Conservation (phyloP, 2,113 vertebrate genomes). For the Gambusia affinis region DNA sequence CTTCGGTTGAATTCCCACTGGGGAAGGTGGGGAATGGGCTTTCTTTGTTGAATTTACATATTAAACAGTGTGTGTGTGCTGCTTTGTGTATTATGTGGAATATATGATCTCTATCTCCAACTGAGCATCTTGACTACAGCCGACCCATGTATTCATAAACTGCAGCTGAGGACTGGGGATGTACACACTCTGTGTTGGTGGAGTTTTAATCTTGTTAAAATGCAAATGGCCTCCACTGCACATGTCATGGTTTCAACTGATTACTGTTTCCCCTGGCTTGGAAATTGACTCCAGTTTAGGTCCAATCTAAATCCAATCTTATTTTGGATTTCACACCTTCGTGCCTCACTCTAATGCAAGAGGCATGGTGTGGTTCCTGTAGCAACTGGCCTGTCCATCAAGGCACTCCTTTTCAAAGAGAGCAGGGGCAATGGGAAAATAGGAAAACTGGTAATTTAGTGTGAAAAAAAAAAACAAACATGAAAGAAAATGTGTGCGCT, state of each 20-base stretch:
- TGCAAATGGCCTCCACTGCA: constrained; percentile 42
- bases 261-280: constrained; percentile 27
- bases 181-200: neutral
- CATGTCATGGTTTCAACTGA: constrained; percentile 34
- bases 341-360: constrained; percentile 29
- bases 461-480: constrained; percentile 20
- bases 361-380: constrained; percentile 48
- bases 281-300: constrained; percentile 36
- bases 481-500: neutral
- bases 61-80: too few relatives aligned
- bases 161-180: neutral
- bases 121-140: neutral
- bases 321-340: constrained; percentile 68
- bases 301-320: constrained; percentile 35
- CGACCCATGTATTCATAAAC: constrained; percentile 6
- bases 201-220: constrained; percentile 44
- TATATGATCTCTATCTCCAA: neutral
- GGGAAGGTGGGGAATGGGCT: too few relatives aligned
- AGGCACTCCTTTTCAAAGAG: constrained; percentile 52
- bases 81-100: too few relatives aligned
- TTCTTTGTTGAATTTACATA: too few relatives aligned
- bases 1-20: too few relatives aligned
- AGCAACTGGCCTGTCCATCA: constrained; percentile 65
- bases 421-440: neutral
- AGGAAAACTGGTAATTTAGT: neutral